These are phyloP conservation scores for Brachylomia viminalis DNA, from an alignment of 2,888 invertebrate species.

Conservation along the genomic window DNA sequence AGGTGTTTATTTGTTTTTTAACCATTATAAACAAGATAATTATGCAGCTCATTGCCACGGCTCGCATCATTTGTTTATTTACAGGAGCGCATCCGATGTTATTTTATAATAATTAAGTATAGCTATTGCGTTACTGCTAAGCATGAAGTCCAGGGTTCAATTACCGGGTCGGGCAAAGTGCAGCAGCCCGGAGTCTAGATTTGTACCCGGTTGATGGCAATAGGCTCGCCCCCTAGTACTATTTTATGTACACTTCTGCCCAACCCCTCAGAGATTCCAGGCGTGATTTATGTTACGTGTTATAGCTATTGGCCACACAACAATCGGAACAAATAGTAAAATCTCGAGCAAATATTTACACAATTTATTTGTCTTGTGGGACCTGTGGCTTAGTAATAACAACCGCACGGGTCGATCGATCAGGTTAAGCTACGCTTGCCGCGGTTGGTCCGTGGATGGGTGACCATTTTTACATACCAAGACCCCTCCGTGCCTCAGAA, in stretches of 20 bases:
- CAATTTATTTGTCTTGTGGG: neutral
- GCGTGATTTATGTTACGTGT: neutral
- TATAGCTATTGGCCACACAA: neutral
- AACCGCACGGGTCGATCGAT: too few species aligned
- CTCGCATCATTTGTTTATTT: slow-evolving; percentile 9
- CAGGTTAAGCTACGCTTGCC: too few species aligned
- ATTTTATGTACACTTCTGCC: neutral
- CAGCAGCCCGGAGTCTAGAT: neutral
- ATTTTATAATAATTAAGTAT: neutral
- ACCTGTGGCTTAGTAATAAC: too few species aligned
- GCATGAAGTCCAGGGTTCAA: neutral
- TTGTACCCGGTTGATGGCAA: neutral
- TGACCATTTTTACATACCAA: too few species aligned
- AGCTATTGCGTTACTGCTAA: too few species aligned
- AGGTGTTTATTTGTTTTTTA: slow-evolving; percentile 21
- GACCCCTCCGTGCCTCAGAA: too few species aligned
- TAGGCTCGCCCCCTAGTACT: neutral
- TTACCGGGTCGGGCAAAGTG: neutral
- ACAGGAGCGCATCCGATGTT: neutral
- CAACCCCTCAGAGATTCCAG: neutral
- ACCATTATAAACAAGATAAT: neutral
- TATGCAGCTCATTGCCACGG: slow-evolving; percentile 19
- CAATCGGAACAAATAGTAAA: neutral
- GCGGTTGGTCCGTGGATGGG: too few species aligned
- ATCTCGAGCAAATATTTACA: neutral